Conservation (phyloP, 2,113 vertebrate genomes). For the Eurystomus gularis region DNA sequence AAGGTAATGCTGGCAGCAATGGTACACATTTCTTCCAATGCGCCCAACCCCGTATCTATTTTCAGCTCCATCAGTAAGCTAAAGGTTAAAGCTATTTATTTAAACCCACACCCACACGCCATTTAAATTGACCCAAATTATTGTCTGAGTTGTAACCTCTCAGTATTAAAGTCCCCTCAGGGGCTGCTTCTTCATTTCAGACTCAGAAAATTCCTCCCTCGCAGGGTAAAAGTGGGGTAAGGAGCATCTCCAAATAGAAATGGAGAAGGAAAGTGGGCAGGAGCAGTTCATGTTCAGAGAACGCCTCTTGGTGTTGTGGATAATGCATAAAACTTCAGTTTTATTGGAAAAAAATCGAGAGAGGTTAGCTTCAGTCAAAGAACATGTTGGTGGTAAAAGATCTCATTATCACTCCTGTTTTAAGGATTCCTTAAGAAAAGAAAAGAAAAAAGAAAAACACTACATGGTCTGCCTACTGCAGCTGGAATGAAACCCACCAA, state of each 20-base stretch:
- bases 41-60: slow-evolving; percentile 46
- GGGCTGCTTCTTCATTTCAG: slow-evolving; percentile 50
- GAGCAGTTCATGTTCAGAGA: slow-evolving; percentile 11
- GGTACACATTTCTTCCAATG: slow-evolving; percentile 17
- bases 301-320: not conserved
- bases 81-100: slow-evolving; percentile 70
- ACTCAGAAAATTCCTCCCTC: slow-evolving; percentile 55
- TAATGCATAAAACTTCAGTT: not conserved
- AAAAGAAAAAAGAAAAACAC: not conserved
- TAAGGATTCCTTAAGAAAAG: not conserved
- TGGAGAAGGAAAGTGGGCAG: not conserved
- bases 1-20: slow-evolving; percentile 48
- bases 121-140: slow-evolving; percentile 68
- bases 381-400: not conserved
- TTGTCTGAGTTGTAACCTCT: slow-evolving; percentile 47
- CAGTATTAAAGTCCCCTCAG: slow-evolving; percentile 28
- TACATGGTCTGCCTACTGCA: not conserved
- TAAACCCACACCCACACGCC: slow-evolving; percentile 58
- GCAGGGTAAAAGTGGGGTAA: not conserved
- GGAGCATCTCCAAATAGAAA: slow-evolving; percentile 25
- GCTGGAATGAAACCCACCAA: not conserved
- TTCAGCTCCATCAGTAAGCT: slow-evolving; percentile 52
- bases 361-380: not conserved
- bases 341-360: not conserved
- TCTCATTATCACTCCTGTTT: not conserved